phyloP scores from a whole-genome alignment of 2,113 vertebrate genomes.

The Australoheros scitulus region DNA sequence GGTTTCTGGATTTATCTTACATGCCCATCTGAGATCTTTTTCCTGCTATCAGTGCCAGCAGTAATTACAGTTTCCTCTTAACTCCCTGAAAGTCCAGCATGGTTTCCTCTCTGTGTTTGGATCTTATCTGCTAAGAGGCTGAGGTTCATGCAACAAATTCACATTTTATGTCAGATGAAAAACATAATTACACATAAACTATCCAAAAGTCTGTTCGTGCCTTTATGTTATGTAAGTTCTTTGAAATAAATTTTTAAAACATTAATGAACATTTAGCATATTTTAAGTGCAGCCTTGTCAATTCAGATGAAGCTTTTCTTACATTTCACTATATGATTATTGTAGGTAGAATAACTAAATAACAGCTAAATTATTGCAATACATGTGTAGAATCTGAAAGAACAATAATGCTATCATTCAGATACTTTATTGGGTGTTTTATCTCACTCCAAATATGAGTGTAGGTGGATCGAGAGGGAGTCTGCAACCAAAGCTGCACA shows the following conservation, averaged over 20 bases:
- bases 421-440: not conserved
- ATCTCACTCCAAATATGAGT: not conserved
- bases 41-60: not conserved
- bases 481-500: constrained; percentile 6
- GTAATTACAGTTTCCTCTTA: not conserved
- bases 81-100: not conserved
- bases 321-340: not conserved
- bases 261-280: too few species aligned
- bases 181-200: not conserved
- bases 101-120: not conserved
- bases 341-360: too few species aligned
- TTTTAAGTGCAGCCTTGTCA: not conserved
- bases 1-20: not conserved
- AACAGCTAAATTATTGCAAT: too few species aligned
- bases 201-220: not conserved
- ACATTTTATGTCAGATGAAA: not conserved
- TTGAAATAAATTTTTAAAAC: too few species aligned
- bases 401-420: not conserved
- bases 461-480: not conserved
- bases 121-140: not conserved
- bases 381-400: not conserved
- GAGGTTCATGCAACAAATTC: not conserved
- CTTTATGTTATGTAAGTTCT: not conserved
- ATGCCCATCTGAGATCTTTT: not conserved
- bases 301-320: not conserved